A percentile compares a stretch with the other conserved stretches of the same genome.
phyloP scores from a whole-genome alignment of 2,113 vertebrate genomes.

The Chaenocephalus aceratus region DNA sequence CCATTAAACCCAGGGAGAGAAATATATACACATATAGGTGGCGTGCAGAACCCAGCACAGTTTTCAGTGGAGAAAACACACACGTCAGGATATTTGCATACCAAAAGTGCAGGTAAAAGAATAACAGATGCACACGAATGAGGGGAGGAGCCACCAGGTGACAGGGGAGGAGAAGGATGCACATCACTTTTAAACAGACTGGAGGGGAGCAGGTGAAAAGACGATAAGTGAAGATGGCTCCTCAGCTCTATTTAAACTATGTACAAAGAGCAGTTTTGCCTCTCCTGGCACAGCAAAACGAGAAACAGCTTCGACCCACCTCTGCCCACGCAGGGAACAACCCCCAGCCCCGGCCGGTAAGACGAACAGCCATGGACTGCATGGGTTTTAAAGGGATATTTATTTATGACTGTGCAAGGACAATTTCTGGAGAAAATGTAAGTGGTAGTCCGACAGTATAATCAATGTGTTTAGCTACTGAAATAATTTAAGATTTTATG shows the following conservation, averaged over 20 bases:
- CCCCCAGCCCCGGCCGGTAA: slow-evolving; percentile 83
- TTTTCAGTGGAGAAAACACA: neutral
- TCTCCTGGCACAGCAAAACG: slow-evolving; percentile 55
- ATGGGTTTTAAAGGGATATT: neutral
- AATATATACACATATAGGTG: neutral
- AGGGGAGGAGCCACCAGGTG: slow-evolving; percentile 68
- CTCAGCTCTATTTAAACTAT: slow-evolving; percentile 74
- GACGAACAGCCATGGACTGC: slow-evolving; percentile 7
- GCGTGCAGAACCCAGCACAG: neutral
- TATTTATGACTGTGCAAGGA: neutral
- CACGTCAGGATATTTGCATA: neutral
- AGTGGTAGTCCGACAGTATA: neutral
- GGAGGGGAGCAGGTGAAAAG: slow-evolving; percentile 27
- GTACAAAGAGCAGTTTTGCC: slow-evolving; percentile 82
- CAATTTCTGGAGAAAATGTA: neutral
- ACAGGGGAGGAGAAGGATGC: slow-evolving; percentile 44
- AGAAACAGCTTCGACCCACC: slow-evolving; percentile 72
- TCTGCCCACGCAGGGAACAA: slow-evolving; percentile 84
- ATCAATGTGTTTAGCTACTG: neutral
- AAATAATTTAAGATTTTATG: neutral
- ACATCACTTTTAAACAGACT: slow-evolving; percentile 27
- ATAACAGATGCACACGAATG: neutral
- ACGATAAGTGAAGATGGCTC: slow-evolving; percentile 59
- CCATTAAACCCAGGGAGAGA: neutral
- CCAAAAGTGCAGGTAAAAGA: neutral